Evolutionary conservation across 1,140 invertebrate species (phyloP).

Genomic region (Magallana gigas): DNA sequence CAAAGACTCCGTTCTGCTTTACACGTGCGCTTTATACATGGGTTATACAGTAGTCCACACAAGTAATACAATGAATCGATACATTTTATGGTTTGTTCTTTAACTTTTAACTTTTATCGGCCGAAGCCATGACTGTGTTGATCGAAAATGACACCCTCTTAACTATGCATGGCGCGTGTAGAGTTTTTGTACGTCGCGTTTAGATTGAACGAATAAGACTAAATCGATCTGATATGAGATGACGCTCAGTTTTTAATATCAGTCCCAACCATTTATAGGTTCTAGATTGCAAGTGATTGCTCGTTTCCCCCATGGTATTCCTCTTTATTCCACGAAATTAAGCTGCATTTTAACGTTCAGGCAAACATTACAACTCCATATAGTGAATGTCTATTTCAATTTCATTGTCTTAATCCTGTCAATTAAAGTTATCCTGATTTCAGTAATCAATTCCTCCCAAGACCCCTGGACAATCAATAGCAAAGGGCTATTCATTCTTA

Average conservation of each 20-base stretch:
- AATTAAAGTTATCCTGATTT: slow-evolving; percentile 41
- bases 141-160: not conserved
- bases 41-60: too few species aligned
- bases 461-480: not conserved
- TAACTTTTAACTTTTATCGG: too few species aligned
- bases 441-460: not conserved
- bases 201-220: slow-evolving; percentile 29
- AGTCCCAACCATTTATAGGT: slow-evolving; percentile 16
- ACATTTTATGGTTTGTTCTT: too few species aligned
- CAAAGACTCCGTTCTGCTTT: too few species aligned
- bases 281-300: slow-evolving; percentile 29
- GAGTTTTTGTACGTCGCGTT: not conserved
- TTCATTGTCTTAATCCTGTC: slow-evolving; percentile 41
- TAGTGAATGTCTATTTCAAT: slow-evolving; percentile 41
- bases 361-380: slow-evolving; percentile 22
- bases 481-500: slow-evolving; percentile 2
- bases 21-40: too few species aligned
- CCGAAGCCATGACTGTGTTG: not conserved
- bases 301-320: slow-evolving; percentile 3
- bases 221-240: slow-evolving; percentile 30
- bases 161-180: not conserved
- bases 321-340: slow-evolving; percentile 36
- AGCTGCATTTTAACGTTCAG: slow-evolving; percentile 35
- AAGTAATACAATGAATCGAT: too few species aligned
- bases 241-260: slow-evolving; percentile 28